Evolutionary conservation across 2,888 invertebrate species (phyloP), one percentile per base, ranked within the genome.

Genomic region (Plusia festucae): DNA sequence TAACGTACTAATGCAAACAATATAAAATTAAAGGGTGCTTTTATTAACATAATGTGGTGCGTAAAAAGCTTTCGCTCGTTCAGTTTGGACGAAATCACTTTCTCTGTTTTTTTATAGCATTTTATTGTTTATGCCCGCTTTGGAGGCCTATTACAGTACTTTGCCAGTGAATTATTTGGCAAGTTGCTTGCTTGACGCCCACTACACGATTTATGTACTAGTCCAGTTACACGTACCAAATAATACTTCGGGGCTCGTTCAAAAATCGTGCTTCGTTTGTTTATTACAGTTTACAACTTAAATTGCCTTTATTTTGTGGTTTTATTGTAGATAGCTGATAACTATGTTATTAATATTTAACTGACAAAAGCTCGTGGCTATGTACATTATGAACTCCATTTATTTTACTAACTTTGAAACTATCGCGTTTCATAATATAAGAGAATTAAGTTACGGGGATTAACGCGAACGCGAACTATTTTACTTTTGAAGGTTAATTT

Each of bases 121-220:
- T 89, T 90, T 91, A 92, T 93, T 93, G 92, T 93, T 93, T 91
- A 91, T 90, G 83, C 84, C 71, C 87, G 78, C 82, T 81, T 84
- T 84, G 82, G 73, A 80, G 77, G 82, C 82, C 91, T 90, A 90
- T 91, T 90, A 91, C 82, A 86, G 88, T 86, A 88, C 88, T 92
- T 90, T 88, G 81, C 81, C 86, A 82, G 90, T 93, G 92, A 93
- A 91, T 92, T 93, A 93, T 93, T 91, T 88, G 89, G 88, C 89
- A 90, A 91, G 86, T 89, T 85, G 88, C 88, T 84, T 73, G 82
- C 81, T 69, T 82, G 84, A 82, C 82, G 79, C 88, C 90, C 91
- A 89, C 90, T 91, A 91, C 82, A 73, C 85, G 89, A 93, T 92
- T 92, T 92, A 92, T 90, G 85, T 82, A 84, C 84, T 82, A 67